Conservation (phyloP, 2,888 invertebrate genomes). For the Clostera curtula region DNA sequence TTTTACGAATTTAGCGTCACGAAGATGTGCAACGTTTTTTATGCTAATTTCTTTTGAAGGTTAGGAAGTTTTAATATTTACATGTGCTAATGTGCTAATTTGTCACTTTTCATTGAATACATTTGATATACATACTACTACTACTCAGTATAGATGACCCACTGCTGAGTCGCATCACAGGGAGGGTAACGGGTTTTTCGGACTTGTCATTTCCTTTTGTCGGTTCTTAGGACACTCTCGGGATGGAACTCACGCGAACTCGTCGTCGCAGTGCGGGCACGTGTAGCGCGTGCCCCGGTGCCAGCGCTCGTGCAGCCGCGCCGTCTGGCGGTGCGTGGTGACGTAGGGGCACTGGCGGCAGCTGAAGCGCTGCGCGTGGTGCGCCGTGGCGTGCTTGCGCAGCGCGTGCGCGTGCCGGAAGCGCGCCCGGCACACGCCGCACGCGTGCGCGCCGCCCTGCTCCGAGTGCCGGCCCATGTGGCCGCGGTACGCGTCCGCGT, state of each 20-base stretch:
- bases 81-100: no score
- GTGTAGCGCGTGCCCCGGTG: slow-evolving; percentile 57
- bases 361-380: slow-evolving; percentile 58
- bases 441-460: slow-evolving; percentile 55
- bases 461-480: slow-evolving; percentile 54
- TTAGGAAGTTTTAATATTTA: no score
- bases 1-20: neutral
- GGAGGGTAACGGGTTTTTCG: no score
- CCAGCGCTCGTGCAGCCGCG: slow-evolving; percentile 57
- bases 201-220: no score
- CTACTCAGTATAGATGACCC: no score
- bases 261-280: slow-evolving; percentile 56
- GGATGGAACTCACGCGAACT: slow-evolving; percentile 61
- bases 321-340: slow-evolving; percentile 56
- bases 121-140: no score
- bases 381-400: slow-evolving; percentile 59
- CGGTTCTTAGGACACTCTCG: no score
- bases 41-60: no score
- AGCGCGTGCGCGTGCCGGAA: slow-evolving; percentile 55
- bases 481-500: slow-evolving; percentile 50
- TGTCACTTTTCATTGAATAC: no score
- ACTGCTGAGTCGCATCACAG: no score
- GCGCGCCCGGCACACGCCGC: slow-evolving; percentile 57
- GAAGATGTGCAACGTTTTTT: neutral
- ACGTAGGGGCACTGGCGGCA: slow-evolving; percentile 55